Percentiles rank a stretch among this genome's conserved stretches.
Conservation (phyloP, 2,113 vertebrate species). For the Pungitius pungitius region DNA sequence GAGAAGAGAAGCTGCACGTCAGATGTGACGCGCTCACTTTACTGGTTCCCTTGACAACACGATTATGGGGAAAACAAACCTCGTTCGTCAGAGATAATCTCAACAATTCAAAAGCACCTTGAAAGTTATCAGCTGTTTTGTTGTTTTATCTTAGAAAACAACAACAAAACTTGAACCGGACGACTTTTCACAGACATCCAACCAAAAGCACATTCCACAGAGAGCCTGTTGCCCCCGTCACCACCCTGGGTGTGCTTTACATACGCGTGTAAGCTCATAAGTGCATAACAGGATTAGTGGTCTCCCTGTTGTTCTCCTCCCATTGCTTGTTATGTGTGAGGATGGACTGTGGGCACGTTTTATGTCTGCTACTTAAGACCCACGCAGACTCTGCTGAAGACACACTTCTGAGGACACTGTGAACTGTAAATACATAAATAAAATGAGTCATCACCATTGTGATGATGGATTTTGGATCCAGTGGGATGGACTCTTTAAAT, state of each 20-base stretch:
- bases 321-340: slow-evolving; percentile 19
- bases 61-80: neutral
- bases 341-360: neutral
- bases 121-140: too few relatives aligned
- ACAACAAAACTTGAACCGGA: neutral
- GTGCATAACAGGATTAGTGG: slow-evolving; percentile 56
- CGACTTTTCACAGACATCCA: neutral
- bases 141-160: too few relatives aligned
- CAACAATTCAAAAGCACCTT: neutral
- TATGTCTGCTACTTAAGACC: slow-evolving; percentile 30
- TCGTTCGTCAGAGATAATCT: neutral
- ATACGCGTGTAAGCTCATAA: slow-evolving; percentile 57
- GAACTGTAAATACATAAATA: neutral
- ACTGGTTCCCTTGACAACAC: neutral
- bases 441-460: neutral
- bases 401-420: neutral
- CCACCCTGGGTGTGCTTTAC: slow-evolving; percentile 36
- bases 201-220: neutral
- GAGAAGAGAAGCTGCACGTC: neutral
- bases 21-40: neutral
- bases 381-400: too few relatives aligned
- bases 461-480: too few relatives aligned
- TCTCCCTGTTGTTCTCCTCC: slow-evolving; percentile 35
- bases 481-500: too few relatives aligned
- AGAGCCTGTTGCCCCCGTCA: neutral